phyloP scores from a whole-genome alignment of 35 echinoderm and acorn worm species.

The Ophiothrix spiculata region DNA sequence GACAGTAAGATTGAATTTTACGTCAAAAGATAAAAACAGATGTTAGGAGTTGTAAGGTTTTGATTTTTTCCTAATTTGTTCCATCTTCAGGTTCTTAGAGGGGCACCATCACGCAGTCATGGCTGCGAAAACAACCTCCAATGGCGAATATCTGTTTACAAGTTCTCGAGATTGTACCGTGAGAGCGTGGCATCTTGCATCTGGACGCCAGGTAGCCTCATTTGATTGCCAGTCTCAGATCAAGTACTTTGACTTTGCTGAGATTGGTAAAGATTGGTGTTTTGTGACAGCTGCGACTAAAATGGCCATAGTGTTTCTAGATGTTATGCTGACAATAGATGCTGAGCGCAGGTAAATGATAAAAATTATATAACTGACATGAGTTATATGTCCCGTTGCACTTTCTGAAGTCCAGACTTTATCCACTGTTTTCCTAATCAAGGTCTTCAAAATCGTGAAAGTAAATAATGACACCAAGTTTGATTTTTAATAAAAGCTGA shows the following conservation, averaged over 20 bases:
- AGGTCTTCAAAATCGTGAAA: too few relatives aligned
- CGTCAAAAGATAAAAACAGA: too few relatives aligned
- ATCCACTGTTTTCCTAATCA: too few relatives aligned
- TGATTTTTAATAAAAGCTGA: too few relatives aligned
- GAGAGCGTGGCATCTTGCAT: constrained; percentile 68
- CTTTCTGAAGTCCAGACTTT: too few relatives aligned
- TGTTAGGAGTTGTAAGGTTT: too few relatives aligned
- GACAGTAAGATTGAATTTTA: too few relatives aligned
- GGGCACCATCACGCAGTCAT: constrained; percentile 83
- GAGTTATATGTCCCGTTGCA: too few relatives aligned
- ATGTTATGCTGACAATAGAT: not conserved
- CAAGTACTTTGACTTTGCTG: constrained; percentile 44
- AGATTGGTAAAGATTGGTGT: not conserved
- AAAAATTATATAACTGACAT: too few relatives aligned
- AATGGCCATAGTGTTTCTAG: not conserved
- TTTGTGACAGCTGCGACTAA: not conserved
- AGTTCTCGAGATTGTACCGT: constrained; percentile 77
- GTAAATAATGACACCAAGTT: too few relatives aligned
- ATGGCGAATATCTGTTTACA: constrained; percentile 67
- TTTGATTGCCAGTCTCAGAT: constrained; percentile 80
- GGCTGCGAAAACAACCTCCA: constrained; percentile 37
- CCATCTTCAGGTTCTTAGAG: constrained; percentile 56
- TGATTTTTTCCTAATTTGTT: too few relatives aligned
- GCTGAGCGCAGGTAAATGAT: not conserved
- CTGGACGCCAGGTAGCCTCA: constrained; percentile 45